Base-by-base conservation (phyloP, 2,113 vertebrate species). In the Leiothrix lutea region DNA sequence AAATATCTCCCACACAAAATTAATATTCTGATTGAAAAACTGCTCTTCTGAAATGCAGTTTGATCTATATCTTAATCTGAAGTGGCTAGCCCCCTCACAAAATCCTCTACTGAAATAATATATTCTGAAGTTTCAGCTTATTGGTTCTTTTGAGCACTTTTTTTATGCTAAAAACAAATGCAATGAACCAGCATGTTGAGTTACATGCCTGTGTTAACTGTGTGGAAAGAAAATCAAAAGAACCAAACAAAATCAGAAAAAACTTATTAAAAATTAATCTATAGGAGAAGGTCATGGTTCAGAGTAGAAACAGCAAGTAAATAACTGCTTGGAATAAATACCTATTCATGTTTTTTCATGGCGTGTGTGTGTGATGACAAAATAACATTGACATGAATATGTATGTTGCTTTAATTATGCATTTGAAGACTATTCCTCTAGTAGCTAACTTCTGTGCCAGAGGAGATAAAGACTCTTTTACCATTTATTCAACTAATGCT, bases 171-270 rank as follows among this genome's bases (percentile, higher is more conserved):
- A 51, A 74, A 79, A 51, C 11, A 31, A 4, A 5, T 21, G 3
- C 7, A 48, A 12, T 28, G 17, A 47, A 29, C 9, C n/a, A 47
- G 8, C 3, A 58, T 3, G 3, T 8, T 56, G 14, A 1, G 9
- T 69, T 82, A 24, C 5, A 45, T 1, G 4, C 2, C 8, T 1
- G 0, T 28, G 11, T 50, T 45, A 53, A 44, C 26, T 15, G 6
- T 22, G 16, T 25, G 6, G n/a, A 54, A 77, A 29, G 12, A 65
- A 71, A 72, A 47, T 24, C 6, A 31, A n/a, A 64, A 50, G 4
- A 66, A 16, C 5, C 1, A 48, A 28, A 2, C 23, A 61, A 86
- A 65, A 57, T 6, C 7, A 47, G 22, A 61, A 3, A 42, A 40
- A 61, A 71, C n/a, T 28, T 21, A 38, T 25, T 23, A 44, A 57